These are phyloP conservation scores for Pheosia tremula DNA, from an alignment of 2,888 invertebrate species.

Conservation along the genomic window DNA sequence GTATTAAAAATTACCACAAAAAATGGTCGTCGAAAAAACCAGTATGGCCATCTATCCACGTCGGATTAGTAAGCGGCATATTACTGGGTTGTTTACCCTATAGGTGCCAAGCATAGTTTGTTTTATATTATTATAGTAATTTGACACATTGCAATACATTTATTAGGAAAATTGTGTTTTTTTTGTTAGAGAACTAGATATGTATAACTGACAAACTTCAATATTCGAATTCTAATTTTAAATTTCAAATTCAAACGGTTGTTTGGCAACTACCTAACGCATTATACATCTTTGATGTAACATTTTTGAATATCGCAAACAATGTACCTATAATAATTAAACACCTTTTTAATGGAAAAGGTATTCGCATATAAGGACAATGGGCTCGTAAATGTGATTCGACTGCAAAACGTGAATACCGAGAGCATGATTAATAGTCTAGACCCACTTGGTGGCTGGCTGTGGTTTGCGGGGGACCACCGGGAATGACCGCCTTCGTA, in stretches of 20 bases:
- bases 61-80: conserved; percentile 52
- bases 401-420: conserved; percentile 22
- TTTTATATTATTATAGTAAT: conserved; percentile 26
- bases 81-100: conserved; percentile 58
- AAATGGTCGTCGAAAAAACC: conserved; percentile 58
- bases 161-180: too few species aligned
- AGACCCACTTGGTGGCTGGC: conserved; percentile 23
- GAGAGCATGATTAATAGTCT: conserved; percentile 32
- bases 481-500: conserved; percentile 19
- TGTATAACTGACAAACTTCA: too few species aligned
- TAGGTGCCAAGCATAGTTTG: conserved; percentile 24
- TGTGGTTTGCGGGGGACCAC: conserved; percentile 36
- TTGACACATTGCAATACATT: conserved; percentile 18
- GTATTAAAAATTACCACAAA: conserved; percentile 56
- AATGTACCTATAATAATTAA: too few species aligned
- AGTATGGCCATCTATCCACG: conserved; percentile 53
- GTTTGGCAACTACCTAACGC: too few species aligned
- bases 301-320: too few species aligned
- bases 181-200: too few species aligned
- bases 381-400: conserved; percentile 23
- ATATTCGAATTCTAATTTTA: too few species aligned
- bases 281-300: too few species aligned
- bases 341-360: background rate
- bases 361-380: conserved; percentile 31
- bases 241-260: too few species aligned